A percentile compares a stretch with the other conserved stretches of the same genome.
phyloP scores from a whole-genome alignment of 2,113 vertebrate species.

The Promerops cafer region DNA sequence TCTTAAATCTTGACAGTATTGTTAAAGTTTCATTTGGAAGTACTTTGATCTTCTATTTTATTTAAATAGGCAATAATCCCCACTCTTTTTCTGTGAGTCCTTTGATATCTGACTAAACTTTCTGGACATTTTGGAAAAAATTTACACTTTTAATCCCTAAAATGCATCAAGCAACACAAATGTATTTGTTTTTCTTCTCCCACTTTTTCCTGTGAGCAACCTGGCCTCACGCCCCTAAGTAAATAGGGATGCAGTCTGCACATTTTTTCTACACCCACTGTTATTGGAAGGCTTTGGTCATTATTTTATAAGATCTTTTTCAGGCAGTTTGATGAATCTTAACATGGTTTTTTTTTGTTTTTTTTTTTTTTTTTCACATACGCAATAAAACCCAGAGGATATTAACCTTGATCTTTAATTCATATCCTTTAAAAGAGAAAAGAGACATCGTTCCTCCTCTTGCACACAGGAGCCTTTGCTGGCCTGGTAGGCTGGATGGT shows the following conservation, averaged over 20 bases:
- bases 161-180: neutral
- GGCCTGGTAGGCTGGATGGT: neutral
- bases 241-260: neutral
- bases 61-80: neutral
- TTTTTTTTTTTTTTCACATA: neutral
- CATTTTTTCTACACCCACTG: neutral
- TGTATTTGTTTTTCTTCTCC: neutral
- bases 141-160: neutral
- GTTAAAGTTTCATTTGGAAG: neutral
- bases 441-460: neutral
- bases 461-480: neutral
- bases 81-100: neutral
- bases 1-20: neutral
- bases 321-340: neutral
- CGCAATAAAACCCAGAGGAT: neutral
- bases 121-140: neutral
- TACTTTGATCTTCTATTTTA: neutral
- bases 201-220: neutral
- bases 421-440: neutral
- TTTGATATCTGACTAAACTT: neutral
- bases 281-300: neutral
- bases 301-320: neutral
- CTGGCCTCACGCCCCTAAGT: neutral
- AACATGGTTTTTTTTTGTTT: neutral
- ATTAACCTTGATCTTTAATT: constrained; percentile 39